Percentiles rank a stretch among this genome's conserved stretches.
Conservation (phyloP, 92 coral and sea anemone genomes). For the Bergia sp. region DNA sequence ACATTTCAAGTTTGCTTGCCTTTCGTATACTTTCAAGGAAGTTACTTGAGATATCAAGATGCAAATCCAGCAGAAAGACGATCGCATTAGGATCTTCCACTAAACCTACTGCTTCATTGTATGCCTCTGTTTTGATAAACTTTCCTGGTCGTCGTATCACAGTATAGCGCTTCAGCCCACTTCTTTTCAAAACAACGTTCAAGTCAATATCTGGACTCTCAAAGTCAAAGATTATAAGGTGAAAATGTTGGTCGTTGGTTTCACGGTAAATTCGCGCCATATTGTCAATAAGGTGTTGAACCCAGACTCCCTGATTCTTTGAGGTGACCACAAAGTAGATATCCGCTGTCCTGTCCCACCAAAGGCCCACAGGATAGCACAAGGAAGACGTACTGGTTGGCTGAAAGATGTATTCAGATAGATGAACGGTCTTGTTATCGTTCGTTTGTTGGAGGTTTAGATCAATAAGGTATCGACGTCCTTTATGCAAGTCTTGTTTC, state of each 20-base stretch:
- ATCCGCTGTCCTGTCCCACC: conserved; percentile 50
- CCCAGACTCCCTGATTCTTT: conserved; percentile 55
- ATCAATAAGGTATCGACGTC: conserved; percentile 49
- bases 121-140: conserved; percentile 53
- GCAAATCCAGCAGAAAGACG: conserved; percentile 54
- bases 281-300: conserved; percentile 54
- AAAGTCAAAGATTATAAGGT: conserved; percentile 57
- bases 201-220: conserved; percentile 52
- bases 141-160: conserved; percentile 41
- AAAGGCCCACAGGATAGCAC: conserved; percentile 55
- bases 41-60: conserved; percentile 57
- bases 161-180: conserved; percentile 50
- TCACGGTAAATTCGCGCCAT: conserved; percentile 52
- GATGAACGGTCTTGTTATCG: conserved; percentile 35
- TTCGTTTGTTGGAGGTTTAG: conserved; percentile 37
- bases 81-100: conserved; percentile 58
- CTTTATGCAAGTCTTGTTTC: conserved; percentile 34
- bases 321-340: conserved; percentile 53
- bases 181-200: conserved; percentile 30
- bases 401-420: conserved; percentile 58
- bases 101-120: conserved; percentile 52
- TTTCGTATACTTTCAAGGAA: conserved; percentile 55
- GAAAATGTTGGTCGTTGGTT: conserved; percentile 53
- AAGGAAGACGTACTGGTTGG: conserved; percentile 10
- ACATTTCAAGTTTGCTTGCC: conserved; percentile 12